Base-by-base conservation (phyloP, 2,113 vertebrate species). In the Gymnogyps californianus region DNA sequence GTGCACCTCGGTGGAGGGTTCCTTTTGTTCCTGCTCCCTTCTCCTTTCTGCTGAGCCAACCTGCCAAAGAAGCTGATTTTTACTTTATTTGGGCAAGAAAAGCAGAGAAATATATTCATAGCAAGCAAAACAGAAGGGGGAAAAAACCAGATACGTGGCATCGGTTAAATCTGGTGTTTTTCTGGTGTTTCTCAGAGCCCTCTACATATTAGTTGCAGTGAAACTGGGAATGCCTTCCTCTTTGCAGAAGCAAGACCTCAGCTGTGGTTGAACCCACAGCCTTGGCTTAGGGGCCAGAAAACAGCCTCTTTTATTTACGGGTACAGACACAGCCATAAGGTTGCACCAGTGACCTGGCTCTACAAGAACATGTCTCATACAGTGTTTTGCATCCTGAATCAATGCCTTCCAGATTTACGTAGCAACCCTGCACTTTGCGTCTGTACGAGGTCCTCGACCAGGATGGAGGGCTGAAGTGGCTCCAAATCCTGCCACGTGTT, bases 401-500 rank as follows among this genome's bases (percentile, higher is more conserved):
- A 1, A 34, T 36, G 74, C 29, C 46, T 44, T 46, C 28, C 57
- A 64, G 42, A 62, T 19, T 75, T 49, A 40, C 0, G 0, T 1
- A 47, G 31, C 24, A 61, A 8, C 25, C 12, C n/a, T 54, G n/a
- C 54, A 38, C 16, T 22, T 80, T 31, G 26, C 1, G 0, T 64
- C 47, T 65, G 22, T 54, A 66, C 16, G 34, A 80, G 58, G 19
- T 42, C 34, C 55, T 40, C 13, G 38, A 25, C 6, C 54, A 25
- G 49, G 13, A 28, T 3, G 4, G 13, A 55, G 4, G 42, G 12
- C 24, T 70, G 46, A 87, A 46, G 14, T 57, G 64, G 46, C 11
- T 74, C 59, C 44, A 81, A 25, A 51, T 54, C n/a, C 52, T 36
- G 10, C 2, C 9, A 13, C 0, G 0, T n/a, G n/a, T 38, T 59